Evolutionary conservation across 1,140 invertebrate genomes (phyloP), one percentile per base, ranked within the genome.

Genomic region (Leptopilina boulardi): DNA sequence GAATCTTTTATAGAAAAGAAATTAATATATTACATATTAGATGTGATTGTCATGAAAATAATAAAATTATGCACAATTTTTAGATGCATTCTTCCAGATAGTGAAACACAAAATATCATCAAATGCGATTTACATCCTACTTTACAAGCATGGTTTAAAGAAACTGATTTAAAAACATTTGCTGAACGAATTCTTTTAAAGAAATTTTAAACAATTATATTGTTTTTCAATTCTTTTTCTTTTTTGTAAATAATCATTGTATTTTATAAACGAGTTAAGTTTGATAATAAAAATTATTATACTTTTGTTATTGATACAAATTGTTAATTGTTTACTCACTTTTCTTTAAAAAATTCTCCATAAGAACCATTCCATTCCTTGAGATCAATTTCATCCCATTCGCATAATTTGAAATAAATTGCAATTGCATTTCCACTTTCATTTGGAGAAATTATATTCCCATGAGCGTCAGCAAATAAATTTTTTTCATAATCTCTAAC

Each of bases 291-390:
- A 42, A 4, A 42, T 42, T 4, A 41, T 10, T 41, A n/a, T n/a
- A n/a, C n/a, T n/a, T n/a, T n/a, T n/a, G n/a, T 38, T 38, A 38
- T 38, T 38, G 9, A 38, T 38, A 38, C 5, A 6, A 8, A 38
- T 4, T 38, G 34, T 38, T 8, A 38, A 38, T 38, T 38, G 34
- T 34, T 66, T 80, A 86, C 86, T 87, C 81, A 92, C 87, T 89
- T 87, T 51, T 82, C 79, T n/a, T 83, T 88, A 18, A 92, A 82
- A 79, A 90, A 93, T 23, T 92, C 87, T 11, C 92, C 92, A 71
- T 91, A 82, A 0, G 90, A 91, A 21, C 86, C 87, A 19, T 79
- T 74, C 75, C 83, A 85, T 13, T 86, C 77, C 59, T 80, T 70
- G 0, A 90, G 78, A 70, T 86, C 84, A 1, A 85, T 78, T 54